phyloP scores from a whole-genome alignment of 1,140 invertebrate species.

The Condylostylus longicornis region DNA sequence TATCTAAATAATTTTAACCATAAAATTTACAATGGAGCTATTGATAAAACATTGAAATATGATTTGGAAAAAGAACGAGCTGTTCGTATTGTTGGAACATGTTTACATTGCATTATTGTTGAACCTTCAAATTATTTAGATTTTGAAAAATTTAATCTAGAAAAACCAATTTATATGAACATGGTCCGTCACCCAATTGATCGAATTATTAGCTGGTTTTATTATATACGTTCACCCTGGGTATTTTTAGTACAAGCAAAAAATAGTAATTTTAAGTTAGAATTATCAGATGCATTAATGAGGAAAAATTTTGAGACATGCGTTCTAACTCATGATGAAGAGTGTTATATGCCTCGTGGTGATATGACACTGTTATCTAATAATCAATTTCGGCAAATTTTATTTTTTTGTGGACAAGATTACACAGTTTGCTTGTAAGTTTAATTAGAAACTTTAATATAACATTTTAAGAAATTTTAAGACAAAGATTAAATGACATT shows the following conservation, averaged over 20 bases:
- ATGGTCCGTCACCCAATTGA: slow-evolving; percentile 75
- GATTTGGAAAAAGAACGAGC: slow-evolving; percentile 48
- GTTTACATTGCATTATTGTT: slow-evolving; percentile 18
- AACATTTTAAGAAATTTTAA: too few relatives aligned
- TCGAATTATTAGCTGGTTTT: slow-evolving; percentile 80
- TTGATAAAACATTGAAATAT: slow-evolving; percentile 10
- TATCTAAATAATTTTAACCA: slow-evolving; percentile 25
- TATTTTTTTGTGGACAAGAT: too few relatives aligned
- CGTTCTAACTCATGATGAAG: slow-evolving; percentile 58
- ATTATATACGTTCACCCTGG: slow-evolving; percentile 63
- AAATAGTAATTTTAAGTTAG: neutral
- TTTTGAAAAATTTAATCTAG: slow-evolving; percentile 48
- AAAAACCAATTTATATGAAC: slow-evolving; percentile 75
- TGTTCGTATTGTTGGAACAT: slow-evolving; percentile 23
- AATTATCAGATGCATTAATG: slow-evolving; percentile 50
- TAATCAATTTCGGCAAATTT: too few relatives aligned
- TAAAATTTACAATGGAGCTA: slow-evolving; percentile 11
- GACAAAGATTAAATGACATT: too few relatives aligned
- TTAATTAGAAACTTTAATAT: too few relatives aligned
- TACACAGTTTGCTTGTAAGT: too few relatives aligned
- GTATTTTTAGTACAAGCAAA: slow-evolving; percentile 32
- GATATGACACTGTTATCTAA: too few relatives aligned
- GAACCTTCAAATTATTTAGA: slow-evolving; percentile 37
- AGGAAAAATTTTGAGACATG: slow-evolving; percentile 78
- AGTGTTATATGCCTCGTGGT: too few relatives aligned